Evolutionary conservation across 2,888 invertebrate genomes (phyloP), one percentile per base, ranked within the genome.

Genomic region (Spisula subtruncata): DNA sequence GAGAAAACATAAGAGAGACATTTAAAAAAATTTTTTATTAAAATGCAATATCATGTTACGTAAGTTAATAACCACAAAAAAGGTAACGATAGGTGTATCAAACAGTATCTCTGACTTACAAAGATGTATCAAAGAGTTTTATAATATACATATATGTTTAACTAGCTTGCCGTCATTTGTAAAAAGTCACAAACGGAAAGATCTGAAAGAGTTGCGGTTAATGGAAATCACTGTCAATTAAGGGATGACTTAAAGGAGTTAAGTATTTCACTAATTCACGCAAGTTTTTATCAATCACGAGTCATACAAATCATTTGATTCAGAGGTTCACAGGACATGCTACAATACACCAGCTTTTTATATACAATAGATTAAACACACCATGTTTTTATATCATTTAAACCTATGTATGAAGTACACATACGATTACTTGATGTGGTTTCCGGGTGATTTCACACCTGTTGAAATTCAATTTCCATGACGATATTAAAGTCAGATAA

Each of bases 361-460:
- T 12, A 14, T 71, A 56, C 71, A 29, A 25, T 12, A 71, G 29
- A 71, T 71, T 29, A 71, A 71, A 29, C 71, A 25, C 0, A 14
- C 14, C 25, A 14, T 71, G 32, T 71, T 71, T 29, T 71, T 71
- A 10, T 71, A 71, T 29, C 25, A 5, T 14, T 71, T 71, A 29
- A 71, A 32, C 71, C 32, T 29, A 71, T 10, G 32, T 71, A 71
- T 6, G 8, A 71, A 6, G 32, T 71, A 29, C 32, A 6, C 10
- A 32, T 29, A 71, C 10, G 12, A 71, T 14, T 71, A 29, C 60
- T 83, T 83, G 83, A 60, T 60, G 83, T 83, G 83, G 18, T 75
- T 83, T 71, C 35, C 29, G 83, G 87, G 87, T 87, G 87, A 87
- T 87, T 87, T 87, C 87, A 87, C 87, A 87, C 83, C 71, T 79